These are phyloP conservation scores for Hyalella azteca DNA, from an alignment of 2,888 invertebrate species.

Conservation along the genomic window DNA sequence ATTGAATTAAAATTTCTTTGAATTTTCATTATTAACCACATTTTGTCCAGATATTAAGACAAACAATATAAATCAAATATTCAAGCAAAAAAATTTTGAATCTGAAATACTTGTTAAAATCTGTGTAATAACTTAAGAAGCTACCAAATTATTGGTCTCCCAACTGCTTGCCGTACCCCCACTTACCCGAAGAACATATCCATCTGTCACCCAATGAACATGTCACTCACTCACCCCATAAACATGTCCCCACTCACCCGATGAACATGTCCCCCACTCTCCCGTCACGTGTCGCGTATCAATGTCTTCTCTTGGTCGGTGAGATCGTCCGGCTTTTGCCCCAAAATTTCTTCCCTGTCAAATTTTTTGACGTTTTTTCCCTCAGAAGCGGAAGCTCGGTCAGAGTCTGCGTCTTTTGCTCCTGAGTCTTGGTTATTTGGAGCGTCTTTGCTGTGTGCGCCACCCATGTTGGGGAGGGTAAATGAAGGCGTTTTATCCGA, in stretches of 20 bases:
- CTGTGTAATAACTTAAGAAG: not conserved
- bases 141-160: not conserved
- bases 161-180: not conserved
- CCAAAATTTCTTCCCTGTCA: conserved; percentile 15
- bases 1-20: too few relatives aligned
- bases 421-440: conserved; percentile 12
- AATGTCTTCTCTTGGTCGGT: conserved; percentile 63
- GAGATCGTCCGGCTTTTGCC: conserved; percentile 56
- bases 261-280: conserved; percentile 65
- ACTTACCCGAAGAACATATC: not conserved
- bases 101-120: not conserved
- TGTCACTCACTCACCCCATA: not conserved
- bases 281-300: conserved; percentile 63
- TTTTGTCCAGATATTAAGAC: too few relatives aligned
- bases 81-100: not conserved
- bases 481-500: too few relatives aligned
- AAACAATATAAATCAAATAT: not conserved
- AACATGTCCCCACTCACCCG: conserved; percentile 61
- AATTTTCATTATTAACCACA: too few relatives aligned
- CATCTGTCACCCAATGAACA: not conserved
- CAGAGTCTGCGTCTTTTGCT: not conserved
- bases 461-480: too few relatives aligned
- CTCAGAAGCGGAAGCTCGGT: not conserved
- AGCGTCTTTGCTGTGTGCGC: not conserved
- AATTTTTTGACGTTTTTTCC: not conserved